A percentile compares a stretch with the other conserved stretches of the same genome.
phyloP scores from a whole-genome alignment of 2,113 vertebrate species.

The Engraulis encrasicolus region DNA sequence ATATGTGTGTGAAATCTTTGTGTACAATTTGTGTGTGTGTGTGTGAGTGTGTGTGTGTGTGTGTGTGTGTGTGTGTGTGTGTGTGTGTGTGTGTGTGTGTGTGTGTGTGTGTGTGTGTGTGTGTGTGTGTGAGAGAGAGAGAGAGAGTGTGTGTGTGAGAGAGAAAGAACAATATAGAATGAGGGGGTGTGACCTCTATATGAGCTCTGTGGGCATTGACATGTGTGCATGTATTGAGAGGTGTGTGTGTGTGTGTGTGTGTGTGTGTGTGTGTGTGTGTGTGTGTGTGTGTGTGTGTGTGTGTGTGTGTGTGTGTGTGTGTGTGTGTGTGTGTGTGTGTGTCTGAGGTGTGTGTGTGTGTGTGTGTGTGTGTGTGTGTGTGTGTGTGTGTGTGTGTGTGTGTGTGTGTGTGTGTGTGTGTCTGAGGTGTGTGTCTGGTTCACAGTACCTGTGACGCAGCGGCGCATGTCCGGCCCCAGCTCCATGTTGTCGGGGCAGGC shows the following conservation, averaged over 20 bases:
- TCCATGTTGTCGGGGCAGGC: constrained; percentile 93
- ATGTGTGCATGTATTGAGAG: no score
- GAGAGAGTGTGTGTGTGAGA: neutral
- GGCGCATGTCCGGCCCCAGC: constrained; percentile 93
- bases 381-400: neutral
- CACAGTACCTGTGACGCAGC: constrained; percentile 87
- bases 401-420: neutral
- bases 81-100: neutral
- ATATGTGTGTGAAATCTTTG: no score
- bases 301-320: no score
- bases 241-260: no score
- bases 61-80: no score
- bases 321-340: neutral
- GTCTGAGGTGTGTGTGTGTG: neutral
- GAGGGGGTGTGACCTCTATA: no score
- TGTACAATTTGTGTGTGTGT: no score
- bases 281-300: no score
- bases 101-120: neutral
- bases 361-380: neutral
- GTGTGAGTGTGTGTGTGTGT: no score
- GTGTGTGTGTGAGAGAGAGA: constrained; percentile 1
- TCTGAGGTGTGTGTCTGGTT: constrained; percentile 40
- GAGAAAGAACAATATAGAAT: no score
- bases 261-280: no score
- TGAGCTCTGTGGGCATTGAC: no score